Base-by-base conservation (phyloP, 2,113 vertebrate species). In the Calyptommatus sinebrachiatus region DNA sequence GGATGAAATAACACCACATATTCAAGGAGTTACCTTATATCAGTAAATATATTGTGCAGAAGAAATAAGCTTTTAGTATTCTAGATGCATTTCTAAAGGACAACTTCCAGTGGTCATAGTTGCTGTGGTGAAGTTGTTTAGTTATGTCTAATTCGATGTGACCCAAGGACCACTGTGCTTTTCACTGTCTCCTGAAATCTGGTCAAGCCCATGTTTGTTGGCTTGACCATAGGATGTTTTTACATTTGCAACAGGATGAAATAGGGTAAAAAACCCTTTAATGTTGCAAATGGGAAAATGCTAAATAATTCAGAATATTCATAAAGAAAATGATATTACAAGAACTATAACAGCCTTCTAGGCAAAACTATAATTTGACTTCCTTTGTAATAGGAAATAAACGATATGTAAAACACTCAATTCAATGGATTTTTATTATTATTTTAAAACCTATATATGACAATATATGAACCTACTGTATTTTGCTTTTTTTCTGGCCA, bases 281-380 rank as follows among this genome's bases (percentile, higher is more conserved):
- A 46, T 89, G 84, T 73, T 87, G 83, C 84, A 86, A 84, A 73
- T 2, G 63, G 89, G 85, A 85, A 86, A 82, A 26, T 16, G 67
- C 81, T 86, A 89, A 88, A 85, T 88, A 85, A 87, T 78, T 90
- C 85, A 89, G 89, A 81, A 89, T 90, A 88, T 91, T 91, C 85
- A 91, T 92, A 91, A 81, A 83, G 88, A 90, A 87, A 91, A 89
- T 84, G 91, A 89, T 84, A 83, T 85, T 88, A 88, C 45, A 83
- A 81, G 76, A 88, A 80, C 85, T 85, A 82, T 73, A 84, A 73
- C 89, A 88, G 90, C 90, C 35, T 83, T 8, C 91, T 1, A 63
- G 88, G 88, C 81, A 80, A 82, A 91, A 83, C 84, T 87, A 86
- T 80, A 90, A 84, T 91, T 83, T 80, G 70, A 84, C 85, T 81